Percentiles rank a stretch among this genome's conserved stretches.
Conservation (phyloP, 1,140 invertebrate genomes). For the Scylla paramamosain region DNA sequence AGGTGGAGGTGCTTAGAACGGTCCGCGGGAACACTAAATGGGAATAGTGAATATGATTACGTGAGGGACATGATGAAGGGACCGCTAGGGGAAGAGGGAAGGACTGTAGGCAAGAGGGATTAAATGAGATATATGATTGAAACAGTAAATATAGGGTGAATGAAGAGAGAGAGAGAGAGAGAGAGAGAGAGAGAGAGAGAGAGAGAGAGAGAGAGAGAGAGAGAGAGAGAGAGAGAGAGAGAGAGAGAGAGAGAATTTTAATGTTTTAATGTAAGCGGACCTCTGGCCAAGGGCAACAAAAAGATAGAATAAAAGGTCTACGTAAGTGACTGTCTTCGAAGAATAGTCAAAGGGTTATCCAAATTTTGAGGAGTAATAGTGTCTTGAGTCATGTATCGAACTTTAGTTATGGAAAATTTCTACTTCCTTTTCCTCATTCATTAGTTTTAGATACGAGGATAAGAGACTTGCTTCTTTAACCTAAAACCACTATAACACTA, state of each 20-base stretch:
- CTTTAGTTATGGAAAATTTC: too few relatives aligned
- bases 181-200: background rate
- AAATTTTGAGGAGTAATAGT: too few relatives aligned
- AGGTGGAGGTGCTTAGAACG: background rate
- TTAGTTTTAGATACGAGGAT: too few relatives aligned
- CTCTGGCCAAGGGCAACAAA: background rate
- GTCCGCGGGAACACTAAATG: background rate
- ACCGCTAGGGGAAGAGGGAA: background rate
- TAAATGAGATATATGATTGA: constrained; percentile 8
- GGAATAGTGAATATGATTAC: background rate
- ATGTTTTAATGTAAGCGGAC: background rate
- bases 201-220: background rate
- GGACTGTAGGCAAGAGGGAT: background rate
- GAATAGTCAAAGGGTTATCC: too few relatives aligned
- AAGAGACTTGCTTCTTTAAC: too few relatives aligned
- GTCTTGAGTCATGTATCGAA: too few relatives aligned
- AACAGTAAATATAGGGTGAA: background rate
- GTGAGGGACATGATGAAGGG: constrained; percentile 4
- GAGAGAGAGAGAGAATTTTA: constrained; percentile 30
- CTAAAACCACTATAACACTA: too few relatives aligned
- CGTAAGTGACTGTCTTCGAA: background rate
- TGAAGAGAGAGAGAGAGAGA: constrained; percentile 34
- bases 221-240: constrained; percentile 47
- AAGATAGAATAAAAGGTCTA: background rate
- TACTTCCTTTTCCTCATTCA: too few relatives aligned